phyloP scores from a whole-genome alignment of 2,113 vertebrate species.

The Epinephelus fuscoguttatus region DNA sequence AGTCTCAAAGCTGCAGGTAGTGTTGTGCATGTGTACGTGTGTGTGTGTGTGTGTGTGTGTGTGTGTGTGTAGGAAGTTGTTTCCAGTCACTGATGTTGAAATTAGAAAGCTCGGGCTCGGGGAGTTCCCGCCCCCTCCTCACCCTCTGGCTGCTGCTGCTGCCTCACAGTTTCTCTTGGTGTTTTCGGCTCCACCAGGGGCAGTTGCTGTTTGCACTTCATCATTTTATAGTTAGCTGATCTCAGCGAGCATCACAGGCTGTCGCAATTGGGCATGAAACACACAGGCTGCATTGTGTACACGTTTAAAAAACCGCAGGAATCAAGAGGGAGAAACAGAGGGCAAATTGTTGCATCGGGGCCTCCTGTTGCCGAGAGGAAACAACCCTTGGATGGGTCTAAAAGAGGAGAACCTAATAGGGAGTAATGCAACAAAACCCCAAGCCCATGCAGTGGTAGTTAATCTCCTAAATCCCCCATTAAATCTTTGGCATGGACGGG shows the following conservation, averaged over 20 bases:
- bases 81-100: constrained; percentile 41
- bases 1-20: constrained; percentile 1
- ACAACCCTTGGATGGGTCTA: constrained; percentile 60
- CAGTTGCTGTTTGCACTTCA: constrained; percentile 32
- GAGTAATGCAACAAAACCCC: constrained; percentile 74
- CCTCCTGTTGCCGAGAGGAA: constrained; percentile 55
- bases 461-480: constrained; percentile 79
- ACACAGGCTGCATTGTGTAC: constrained; percentile 47
- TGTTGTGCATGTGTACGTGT: background rate
- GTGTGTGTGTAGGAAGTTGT: constrained; percentile 12
- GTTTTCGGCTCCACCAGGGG: background rate
- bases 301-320: constrained; percentile 21
- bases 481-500: constrained; percentile 72
- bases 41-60: constrained; percentile 4
- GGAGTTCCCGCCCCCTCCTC: background rate
- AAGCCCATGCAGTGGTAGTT: constrained; percentile 69
- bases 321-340: constrained; percentile 25
- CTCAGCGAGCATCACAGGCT: constrained; percentile 15
- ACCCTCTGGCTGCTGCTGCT: background rate
- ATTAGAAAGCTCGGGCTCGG: background rate
- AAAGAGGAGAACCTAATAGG: constrained; percentile 69
- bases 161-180: background rate
- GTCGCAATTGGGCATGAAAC: constrained; percentile 11
- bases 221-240: constrained; percentile 40
- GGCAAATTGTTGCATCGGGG: constrained; percentile 37